Evolutionary conservation across 2,797 vertebrate genomes (phyloP).

Genomic region (Tiaroga cobitis): DNA sequence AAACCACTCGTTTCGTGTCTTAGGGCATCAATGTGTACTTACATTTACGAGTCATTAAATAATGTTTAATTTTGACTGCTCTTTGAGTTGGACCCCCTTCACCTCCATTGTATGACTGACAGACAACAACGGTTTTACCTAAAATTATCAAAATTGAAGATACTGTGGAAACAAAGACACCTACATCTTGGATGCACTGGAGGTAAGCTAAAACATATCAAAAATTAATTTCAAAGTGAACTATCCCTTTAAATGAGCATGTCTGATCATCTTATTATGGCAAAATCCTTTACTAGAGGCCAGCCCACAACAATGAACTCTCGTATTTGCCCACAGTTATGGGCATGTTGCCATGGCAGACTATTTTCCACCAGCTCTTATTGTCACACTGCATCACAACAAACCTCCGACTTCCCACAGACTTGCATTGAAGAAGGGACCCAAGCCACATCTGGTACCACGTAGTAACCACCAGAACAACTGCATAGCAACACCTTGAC

Average conservation of each 20-base stretch:
- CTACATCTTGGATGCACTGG: too few species aligned
- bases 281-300: not conserved
- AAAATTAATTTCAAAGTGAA: too few species aligned
- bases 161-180: too few species aligned
- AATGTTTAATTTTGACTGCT: too few species aligned
- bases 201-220: too few species aligned
- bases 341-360: constrained; percentile 48
- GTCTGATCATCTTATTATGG: constrained; percentile 1
- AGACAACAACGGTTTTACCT: too few species aligned
- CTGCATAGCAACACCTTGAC: not conserved
- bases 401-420: constrained; percentile 34
- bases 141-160: too few species aligned
- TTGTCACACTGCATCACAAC: constrained; percentile 44
- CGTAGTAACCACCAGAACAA: not conserved
- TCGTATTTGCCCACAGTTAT: constrained; percentile 36
- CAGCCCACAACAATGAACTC: constrained; percentile 24
- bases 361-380: constrained; percentile 45
- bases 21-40: too few species aligned
- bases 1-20: too few species aligned
- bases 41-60: too few species aligned
- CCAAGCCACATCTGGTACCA: not conserved
- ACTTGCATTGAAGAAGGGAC: not conserved
- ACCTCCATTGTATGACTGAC: too few species aligned
- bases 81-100: too few species aligned
- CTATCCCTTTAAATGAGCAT: constrained; percentile 16